phyloP scores from a whole-genome alignment of 2,797 vertebrate species.

The Anguilla pacifica region DNA sequence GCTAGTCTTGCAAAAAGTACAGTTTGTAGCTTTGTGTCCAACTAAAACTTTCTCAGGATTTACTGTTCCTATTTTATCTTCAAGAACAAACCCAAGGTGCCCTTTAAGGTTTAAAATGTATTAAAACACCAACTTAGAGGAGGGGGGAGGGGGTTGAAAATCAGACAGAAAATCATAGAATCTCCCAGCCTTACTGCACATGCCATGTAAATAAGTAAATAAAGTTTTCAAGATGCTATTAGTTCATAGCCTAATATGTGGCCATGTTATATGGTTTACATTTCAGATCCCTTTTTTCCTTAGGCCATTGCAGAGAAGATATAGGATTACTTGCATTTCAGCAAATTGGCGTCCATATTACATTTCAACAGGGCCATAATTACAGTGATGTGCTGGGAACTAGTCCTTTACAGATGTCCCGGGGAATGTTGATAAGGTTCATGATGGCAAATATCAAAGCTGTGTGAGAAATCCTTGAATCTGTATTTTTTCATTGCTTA shows the following conservation, averaged over 20 bases:
- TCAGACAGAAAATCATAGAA: too few relatives aligned
- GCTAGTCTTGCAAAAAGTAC: too few relatives aligned
- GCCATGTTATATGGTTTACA: conserved; percentile 2
- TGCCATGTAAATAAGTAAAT: conserved; percentile 11
- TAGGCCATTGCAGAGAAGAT: conserved; percentile 44
- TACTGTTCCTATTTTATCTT: too few relatives aligned
- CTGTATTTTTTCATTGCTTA: neutral
- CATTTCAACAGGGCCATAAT: conserved; percentile 48
- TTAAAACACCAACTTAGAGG: too few relatives aligned
- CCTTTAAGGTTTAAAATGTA: too few relatives aligned
- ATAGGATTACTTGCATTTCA: conserved; percentile 34
- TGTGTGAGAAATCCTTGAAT: neutral
- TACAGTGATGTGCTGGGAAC: conserved; percentile 32
- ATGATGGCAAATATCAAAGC: conserved; percentile 33
- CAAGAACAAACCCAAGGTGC: too few relatives aligned
- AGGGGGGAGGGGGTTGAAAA: too few relatives aligned
- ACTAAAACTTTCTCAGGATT: too few relatives aligned
- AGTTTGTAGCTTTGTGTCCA: too few relatives aligned
- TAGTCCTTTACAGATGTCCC: conserved; percentile 28
- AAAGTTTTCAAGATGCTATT: conserved; percentile 11
- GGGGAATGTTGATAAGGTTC: conserved; percentile 18
- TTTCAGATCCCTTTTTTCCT: conserved; percentile 20
- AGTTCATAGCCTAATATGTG: neutral
- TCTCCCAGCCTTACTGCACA: neutral
- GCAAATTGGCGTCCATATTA: conserved; percentile 30